Percentiles rank a stretch among this genome's conserved stretches.
Evolutionary conservation across 2,888 invertebrate genomes (phyloP).

Genomic region (Ctenicera cuprea): DNA sequence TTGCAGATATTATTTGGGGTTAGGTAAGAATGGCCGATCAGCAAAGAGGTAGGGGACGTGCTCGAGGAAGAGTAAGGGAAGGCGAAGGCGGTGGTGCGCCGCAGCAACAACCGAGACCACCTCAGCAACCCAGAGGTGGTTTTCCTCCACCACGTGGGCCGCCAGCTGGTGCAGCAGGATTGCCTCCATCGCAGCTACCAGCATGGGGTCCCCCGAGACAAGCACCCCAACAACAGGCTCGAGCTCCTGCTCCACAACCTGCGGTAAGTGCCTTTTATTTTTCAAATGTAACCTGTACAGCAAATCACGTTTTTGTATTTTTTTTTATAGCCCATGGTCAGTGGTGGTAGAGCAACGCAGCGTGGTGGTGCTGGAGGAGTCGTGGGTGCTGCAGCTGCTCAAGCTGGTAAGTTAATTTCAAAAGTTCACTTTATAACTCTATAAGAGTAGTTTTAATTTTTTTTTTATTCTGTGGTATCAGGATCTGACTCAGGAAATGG

Average conservation of each 20-base stretch:
- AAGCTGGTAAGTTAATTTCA: too few relatives aligned
- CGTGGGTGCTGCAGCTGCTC: too few relatives aligned
- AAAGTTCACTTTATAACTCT: too few relatives aligned
- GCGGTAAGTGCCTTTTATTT: not conserved
- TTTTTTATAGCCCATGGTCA: not conserved
- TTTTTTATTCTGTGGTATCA: too few relatives aligned
- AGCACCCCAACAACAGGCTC: too few relatives aligned
- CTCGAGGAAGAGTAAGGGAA: conserved; percentile 53
- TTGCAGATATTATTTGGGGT: not conserved
- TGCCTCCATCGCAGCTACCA: conserved; percentile 38
- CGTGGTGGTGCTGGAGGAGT: conserved; percentile 51
- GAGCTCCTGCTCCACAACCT: too few relatives aligned
- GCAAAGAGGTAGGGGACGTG: conserved; percentile 58
- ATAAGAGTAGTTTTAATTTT: too few relatives aligned
- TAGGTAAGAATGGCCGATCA: conserved; percentile 32
- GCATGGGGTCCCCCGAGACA: conserved; percentile 43
- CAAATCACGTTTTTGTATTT: too few relatives aligned
- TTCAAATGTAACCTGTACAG: too few relatives aligned
- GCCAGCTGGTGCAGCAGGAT: conserved; percentile 10
- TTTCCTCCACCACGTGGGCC: conserved; percentile 39
- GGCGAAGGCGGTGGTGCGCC: conserved; percentile 28
- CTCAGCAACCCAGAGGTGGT: conserved; percentile 8
- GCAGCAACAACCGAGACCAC: conserved; percentile 17
- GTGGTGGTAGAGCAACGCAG: conserved; percentile 40
- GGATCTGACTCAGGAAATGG: too few relatives aligned